phyloP scores from a whole-genome alignment of 2,888 invertebrate genomes.

The Idaea straminata region DNA sequence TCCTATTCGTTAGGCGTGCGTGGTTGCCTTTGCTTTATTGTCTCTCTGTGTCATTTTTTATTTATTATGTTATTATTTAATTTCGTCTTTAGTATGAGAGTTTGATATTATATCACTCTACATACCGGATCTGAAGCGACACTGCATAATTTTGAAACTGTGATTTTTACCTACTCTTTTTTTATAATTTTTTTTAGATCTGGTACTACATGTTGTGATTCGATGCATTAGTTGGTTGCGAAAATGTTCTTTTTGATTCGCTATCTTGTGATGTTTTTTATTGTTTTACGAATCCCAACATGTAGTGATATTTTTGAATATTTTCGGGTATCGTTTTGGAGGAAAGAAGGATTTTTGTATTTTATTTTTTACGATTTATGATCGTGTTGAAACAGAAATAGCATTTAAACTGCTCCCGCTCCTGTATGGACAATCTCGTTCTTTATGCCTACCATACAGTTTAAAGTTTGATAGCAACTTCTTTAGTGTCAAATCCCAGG shows the following conservation, averaged over 20 bases:
- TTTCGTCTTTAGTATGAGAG: slow-evolving; percentile 61
- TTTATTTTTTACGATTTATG: slow-evolving; percentile 12
- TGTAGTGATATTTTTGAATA: slow-evolving; percentile 50
- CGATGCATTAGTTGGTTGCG: slow-evolving; percentile 43
- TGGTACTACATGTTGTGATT: slow-evolving; percentile 77
- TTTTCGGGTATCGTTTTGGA: slow-evolving; percentile 60
- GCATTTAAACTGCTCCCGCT: too few species aligned
- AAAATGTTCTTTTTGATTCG: slow-evolving; percentile 19
- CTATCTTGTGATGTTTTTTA: slow-evolving; percentile 17
- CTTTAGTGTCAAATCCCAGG: slow-evolving; percentile 49
- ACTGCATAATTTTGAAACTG: slow-evolving; percentile 79
- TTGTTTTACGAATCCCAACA: slow-evolving; percentile 61
- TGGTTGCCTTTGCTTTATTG: slow-evolving; percentile 70
- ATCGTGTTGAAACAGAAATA: slow-evolving; percentile 4
- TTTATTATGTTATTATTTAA: slow-evolving; percentile 76
- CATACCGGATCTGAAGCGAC: slow-evolving; percentile 74
- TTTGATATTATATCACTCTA: slow-evolving; percentile 65
- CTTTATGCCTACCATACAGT: too few species aligned
- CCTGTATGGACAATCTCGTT: too few species aligned
- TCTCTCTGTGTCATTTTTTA: slow-evolving; percentile 71
- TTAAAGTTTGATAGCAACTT: slow-evolving; percentile 12
- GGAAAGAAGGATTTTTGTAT: slow-evolving; percentile 69
- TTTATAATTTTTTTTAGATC: slow-evolving; percentile 67
- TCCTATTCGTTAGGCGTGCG: slow-evolving; percentile 44
- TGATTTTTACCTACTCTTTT: slow-evolving; percentile 77